Conservation (phyloP, 2,113 vertebrate genomes). For the Antechinus stuartii region DNA sequence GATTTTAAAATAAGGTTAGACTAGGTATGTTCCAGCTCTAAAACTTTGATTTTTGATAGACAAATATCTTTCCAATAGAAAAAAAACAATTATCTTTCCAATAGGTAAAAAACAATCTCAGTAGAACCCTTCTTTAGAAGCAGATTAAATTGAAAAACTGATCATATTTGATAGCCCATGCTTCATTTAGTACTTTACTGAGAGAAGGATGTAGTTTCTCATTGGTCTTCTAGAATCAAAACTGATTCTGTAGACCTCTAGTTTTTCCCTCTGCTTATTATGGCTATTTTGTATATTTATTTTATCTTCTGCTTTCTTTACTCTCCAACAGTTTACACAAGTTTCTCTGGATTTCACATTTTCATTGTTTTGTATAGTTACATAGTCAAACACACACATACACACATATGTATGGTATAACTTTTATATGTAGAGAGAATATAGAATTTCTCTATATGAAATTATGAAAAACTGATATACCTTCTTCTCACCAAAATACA, state of each 20-base stretch:
- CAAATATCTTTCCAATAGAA: no score
- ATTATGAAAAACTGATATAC: no score
- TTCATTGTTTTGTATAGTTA: no score
- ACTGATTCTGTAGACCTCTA: not conserved
- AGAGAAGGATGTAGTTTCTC: not conserved
- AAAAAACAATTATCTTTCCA: no score
- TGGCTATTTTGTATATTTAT: not conserved
- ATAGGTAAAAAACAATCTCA: not conserved
- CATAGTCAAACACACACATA: no score
- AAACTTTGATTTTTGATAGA: no score
- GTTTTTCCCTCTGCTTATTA: not conserved
- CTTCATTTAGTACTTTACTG: not conserved
- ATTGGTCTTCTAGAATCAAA: not conserved
- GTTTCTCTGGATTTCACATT: not conserved
- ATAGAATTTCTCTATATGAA: no score
- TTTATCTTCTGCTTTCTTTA: not conserved
- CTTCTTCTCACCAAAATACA: no score
- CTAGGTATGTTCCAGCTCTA: not conserved
- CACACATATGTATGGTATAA: no score
- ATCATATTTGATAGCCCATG: not conserved
- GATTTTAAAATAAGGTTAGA: not conserved
- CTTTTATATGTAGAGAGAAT: no score
- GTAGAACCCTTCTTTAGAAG: not conserved
- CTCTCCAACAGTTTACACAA: not conserved
- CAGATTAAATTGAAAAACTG: not conserved